Evolutionary conservation across 2,888 invertebrate species (phyloP), one percentile per base, ranked within the genome.

Genomic region (Metallyticus violacea): DNA sequence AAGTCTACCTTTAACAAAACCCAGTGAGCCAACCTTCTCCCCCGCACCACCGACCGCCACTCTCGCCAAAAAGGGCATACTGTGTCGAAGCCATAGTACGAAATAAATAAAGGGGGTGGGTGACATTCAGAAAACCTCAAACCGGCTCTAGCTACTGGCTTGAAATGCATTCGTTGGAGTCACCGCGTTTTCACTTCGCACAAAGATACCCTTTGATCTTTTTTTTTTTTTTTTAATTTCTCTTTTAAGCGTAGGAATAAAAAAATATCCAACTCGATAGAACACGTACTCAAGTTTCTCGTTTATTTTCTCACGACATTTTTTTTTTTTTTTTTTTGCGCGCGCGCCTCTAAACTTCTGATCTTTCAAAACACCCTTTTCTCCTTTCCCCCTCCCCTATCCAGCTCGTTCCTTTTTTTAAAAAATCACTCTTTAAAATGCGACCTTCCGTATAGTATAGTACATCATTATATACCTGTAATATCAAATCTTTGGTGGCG

Each of bases 391-490:
- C 76, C 29, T 5, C 30, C 26, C 62, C 76, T 62, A 62, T 76
- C 76, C 82, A 15, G 62, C 76, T 29, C 80, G 30, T 83, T 79
- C 62, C 26, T 85, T n/a, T 77, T 79, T 78, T 40, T 26, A 25
- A 85, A 85, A 86, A 79, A 82, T 77, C 82, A 81, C 83, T 79
- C 86, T 86, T 62, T 77, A 82, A 79, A 86, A 83, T 25, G 77
- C 86, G 78, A 78, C 82, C 82, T 86, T 82, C 77, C 40, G 86
- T 77, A 78, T 82, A 86, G 27, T 82, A 86, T 83, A 86, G 86
- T 86, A 62, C 86, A 86, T 86, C 86, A 86, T 86, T 86, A 86
- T 85, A 40, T 86, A 86, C 86, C 86, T 86, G 86, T 83, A 86
- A 83, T 83, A 78, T 86, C 82, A 40, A 85, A 87, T 81, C 85